Evolutionary conservation across 1,140 invertebrate species (phyloP).

Genomic region (Drosophila persimilis): DNA sequence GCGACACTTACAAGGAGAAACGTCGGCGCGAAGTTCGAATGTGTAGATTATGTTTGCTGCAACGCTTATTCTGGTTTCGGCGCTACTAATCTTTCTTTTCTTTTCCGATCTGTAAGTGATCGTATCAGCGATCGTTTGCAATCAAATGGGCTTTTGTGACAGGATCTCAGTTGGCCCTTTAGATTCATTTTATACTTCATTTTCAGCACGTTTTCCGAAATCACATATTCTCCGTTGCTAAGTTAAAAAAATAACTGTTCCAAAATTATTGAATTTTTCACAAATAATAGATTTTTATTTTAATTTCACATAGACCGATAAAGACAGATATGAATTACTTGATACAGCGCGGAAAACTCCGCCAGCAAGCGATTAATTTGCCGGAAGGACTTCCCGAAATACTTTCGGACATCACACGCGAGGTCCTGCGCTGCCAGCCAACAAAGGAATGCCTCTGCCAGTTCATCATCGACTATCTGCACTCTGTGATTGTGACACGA

Average conservation of each 20-base stretch:
- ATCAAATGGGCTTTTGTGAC: too few species aligned
- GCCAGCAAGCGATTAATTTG: constrained; percentile 72
- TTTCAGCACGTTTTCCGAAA: too few species aligned
- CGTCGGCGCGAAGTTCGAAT: too few species aligned
- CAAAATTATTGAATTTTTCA: constrained; percentile 41
- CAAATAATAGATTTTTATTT: not conserved
- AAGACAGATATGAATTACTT: constrained; percentile 64
- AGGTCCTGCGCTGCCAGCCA: constrained; percentile 87
- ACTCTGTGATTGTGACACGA: constrained; percentile 87
- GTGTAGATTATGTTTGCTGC: too few species aligned
- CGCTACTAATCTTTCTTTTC: too few species aligned
- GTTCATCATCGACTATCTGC: constrained; percentile 88
- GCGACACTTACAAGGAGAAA: too few species aligned
- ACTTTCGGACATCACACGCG: constrained; percentile 87
- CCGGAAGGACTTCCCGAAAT: constrained; percentile 88
- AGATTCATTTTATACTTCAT: too few species aligned
- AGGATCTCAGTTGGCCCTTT: too few species aligned
- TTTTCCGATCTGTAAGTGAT: too few species aligned
- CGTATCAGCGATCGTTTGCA: too few species aligned
- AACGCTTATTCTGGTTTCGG: too few species aligned
- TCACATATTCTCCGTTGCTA: not conserved
- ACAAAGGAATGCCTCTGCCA: constrained; percentile 84
- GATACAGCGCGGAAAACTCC: constrained; percentile 71
- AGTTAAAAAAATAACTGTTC: not conserved
- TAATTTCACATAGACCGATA: not conserved